Conservation (phyloP, 92 coral and sea anemone species). For the Virgularia gustaviana region DNA sequence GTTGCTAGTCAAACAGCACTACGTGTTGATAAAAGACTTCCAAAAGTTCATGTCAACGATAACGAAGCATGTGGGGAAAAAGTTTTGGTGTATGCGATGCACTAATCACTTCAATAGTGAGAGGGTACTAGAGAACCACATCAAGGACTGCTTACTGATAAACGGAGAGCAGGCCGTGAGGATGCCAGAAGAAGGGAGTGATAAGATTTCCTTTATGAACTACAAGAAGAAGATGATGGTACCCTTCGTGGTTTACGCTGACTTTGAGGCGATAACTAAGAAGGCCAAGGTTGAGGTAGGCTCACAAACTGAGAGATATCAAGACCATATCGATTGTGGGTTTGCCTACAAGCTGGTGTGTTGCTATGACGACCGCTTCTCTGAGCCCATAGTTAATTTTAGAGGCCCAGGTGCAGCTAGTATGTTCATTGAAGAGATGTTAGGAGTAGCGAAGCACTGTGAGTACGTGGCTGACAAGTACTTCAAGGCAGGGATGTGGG, state of each 20-base stretch:
- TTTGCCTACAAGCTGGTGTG: not conserved
- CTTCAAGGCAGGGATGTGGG: conserved; percentile 2
- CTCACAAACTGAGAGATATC: not conserved
- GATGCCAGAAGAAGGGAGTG: not conserved
- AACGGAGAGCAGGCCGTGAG: not conserved
- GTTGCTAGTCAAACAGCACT: not conserved
- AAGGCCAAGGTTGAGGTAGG: not conserved
- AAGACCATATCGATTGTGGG: not conserved
- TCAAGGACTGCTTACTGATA: not conserved
- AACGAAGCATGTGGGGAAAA: not conserved
- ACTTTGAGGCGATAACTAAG: conserved; percentile 27
- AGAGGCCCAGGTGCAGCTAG: no score
- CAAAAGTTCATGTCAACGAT: not conserved
- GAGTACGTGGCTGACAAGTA: conserved; percentile 1
- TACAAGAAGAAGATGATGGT: conserved; percentile 35
- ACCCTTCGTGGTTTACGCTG: conserved; percentile 38
- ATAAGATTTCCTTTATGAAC: not conserved
- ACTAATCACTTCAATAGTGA: not conserved
- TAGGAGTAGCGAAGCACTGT: no score
- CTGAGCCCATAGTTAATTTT: no score
- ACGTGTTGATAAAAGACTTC: not conserved
- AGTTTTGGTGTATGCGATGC: not conserved
- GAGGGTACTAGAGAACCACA: not conserved
- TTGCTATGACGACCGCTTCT: no score
- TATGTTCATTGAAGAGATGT: no score